Evolutionary conservation across 1,140 invertebrate genomes (phyloP).

Genomic region (Formica exsecta): DNA sequence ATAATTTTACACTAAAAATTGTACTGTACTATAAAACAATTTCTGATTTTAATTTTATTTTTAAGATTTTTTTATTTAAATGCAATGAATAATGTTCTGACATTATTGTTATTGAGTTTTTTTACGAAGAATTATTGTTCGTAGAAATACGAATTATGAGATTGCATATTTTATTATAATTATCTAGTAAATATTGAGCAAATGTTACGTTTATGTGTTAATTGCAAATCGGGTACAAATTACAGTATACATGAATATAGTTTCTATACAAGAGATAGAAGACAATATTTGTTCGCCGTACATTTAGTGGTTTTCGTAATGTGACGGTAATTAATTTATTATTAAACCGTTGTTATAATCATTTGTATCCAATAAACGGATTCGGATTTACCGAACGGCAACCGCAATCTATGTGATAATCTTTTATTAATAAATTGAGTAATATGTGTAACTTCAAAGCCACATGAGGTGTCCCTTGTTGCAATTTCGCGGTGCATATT

Average conservation of each 20-base stretch:
- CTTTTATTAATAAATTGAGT: slow-evolving; percentile 2
- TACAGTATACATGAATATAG: not conserved
- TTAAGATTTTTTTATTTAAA: too few species aligned
- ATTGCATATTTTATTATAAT: slow-evolving; percentile 22
- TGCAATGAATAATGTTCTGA: not conserved
- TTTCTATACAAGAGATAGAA: not conserved
- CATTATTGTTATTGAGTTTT: not conserved
- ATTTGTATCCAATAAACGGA: not conserved
- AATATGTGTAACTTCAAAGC: slow-evolving; percentile 7
- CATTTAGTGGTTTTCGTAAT: slow-evolving; percentile 22
- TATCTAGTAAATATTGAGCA: slow-evolving; percentile 1
- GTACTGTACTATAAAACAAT: too few species aligned
- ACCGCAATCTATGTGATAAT: not conserved
- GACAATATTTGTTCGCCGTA: slow-evolving; percentile 15
- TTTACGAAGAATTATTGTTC: not conserved
- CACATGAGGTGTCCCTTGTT: not conserved
- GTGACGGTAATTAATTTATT: slow-evolving; percentile 32
- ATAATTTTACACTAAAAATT: too few species aligned
- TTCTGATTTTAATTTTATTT: too few species aligned
- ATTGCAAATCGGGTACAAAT: slow-evolving; percentile 21
- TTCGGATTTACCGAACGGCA: not conserved
- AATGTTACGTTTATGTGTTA: slow-evolving; percentile 20
- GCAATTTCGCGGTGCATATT: not conserved
- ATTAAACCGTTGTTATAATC: slow-evolving; percentile 13
- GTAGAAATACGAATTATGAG: not conserved